A percentile compares a stretch with the other conserved stretches of the same genome.
phyloP scores from a whole-genome alignment of 2,888 invertebrate species.

The Lithophane ornitopus region DNA sequence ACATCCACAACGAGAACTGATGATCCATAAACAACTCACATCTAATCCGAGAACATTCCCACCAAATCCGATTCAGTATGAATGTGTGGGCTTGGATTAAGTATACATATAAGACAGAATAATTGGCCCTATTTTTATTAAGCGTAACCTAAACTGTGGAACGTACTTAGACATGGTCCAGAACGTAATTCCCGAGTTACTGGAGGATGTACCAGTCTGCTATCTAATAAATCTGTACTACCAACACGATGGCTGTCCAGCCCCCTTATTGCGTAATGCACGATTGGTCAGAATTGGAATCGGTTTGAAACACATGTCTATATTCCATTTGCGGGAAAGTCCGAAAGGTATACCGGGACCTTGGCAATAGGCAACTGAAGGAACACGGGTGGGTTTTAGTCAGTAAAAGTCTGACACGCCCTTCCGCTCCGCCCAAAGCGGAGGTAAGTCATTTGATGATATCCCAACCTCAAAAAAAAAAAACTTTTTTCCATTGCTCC shows the following conservation, averaged over 20 bases:
- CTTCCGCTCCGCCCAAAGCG: too few relatives aligned
- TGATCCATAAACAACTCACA: neutral
- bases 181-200: slow-evolving; percentile 4
- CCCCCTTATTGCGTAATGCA: too few relatives aligned
- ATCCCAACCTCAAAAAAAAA: too few relatives aligned
- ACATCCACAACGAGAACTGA: slow-evolving; percentile 5
- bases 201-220: neutral
- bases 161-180: neutral
- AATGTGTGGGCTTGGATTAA: neutral
- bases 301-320: too few relatives aligned
- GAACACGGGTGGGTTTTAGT: too few relatives aligned
- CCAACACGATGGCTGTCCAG: neutral
- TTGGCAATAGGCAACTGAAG: too few relatives aligned
- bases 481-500: too few relatives aligned
- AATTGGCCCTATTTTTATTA: slow-evolving; percentile 3
- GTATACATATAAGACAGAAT: neutral
- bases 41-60: slow-evolving; percentile 3
- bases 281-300: too few relatives aligned
- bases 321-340: too few relatives aligned
- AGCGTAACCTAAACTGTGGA: slow-evolving; percentile 1
- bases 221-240: neutral
- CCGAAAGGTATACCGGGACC: too few relatives aligned
- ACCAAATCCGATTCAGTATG: neutral
- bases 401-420: too few relatives aligned
- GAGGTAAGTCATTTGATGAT: too few relatives aligned